Evolutionary conservation across 2,113 vertebrate genomes (phyloP).

Genomic region (Climacteris rufus): DNA sequence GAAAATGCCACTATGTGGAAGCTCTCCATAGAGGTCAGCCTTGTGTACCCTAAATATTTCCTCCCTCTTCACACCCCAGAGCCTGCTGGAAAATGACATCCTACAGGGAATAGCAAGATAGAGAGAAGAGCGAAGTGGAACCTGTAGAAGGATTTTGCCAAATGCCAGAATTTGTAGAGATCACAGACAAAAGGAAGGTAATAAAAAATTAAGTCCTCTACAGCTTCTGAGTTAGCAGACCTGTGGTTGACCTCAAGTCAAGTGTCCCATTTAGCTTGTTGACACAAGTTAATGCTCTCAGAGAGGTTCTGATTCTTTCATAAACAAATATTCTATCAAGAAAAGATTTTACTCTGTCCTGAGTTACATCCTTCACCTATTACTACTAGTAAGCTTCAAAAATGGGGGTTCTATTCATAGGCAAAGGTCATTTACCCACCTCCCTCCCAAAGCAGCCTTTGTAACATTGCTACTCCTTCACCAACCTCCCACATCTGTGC

Average conservation of each 20-base stretch:
- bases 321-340: neutral
- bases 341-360: neutral
- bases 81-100: neutral
- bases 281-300: neutral
- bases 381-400: neutral
- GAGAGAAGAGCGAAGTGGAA: neutral
- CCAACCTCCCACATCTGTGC: neutral
- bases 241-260: neutral
- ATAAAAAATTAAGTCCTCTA: neutral
- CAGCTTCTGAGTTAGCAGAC: neutral
- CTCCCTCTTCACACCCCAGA: neutral
- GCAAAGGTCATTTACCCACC: neutral
- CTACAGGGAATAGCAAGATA: neutral
- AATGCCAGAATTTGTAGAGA: neutral
- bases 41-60: neutral
- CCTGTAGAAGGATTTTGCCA: neutral
- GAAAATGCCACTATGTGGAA: neutral
- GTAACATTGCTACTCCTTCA: neutral
- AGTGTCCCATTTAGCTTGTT: neutral
- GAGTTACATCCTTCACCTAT: neutral
- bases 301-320: neutral
- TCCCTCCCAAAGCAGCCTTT: neutral
- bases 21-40: neutral
- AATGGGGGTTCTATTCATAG: neutral
- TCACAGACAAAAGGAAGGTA: neutral